phyloP scores from a whole-genome alignment of 1,140 invertebrate genomes.

The Amphibalanus amphitrite region DNA sequence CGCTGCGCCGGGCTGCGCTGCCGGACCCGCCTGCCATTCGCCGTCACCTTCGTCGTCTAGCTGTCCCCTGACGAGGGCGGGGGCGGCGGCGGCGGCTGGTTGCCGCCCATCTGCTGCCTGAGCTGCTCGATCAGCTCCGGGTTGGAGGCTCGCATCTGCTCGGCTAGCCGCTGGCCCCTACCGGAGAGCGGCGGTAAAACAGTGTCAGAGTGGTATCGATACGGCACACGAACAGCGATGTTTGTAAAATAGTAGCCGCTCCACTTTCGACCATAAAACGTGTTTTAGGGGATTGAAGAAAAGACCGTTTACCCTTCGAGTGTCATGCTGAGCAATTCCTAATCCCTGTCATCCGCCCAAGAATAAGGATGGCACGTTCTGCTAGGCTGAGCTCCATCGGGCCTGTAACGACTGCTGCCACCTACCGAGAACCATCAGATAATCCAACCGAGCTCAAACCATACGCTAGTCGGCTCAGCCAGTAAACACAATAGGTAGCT shows the following conservation, averaged over 20 bases:
- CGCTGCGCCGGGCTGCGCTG: too few relatives aligned
- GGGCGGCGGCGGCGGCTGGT: constrained; percentile 9
- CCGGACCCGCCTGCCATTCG: not conserved
- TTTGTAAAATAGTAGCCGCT: not conserved
- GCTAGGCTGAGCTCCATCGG: too few relatives aligned
- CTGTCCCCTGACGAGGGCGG: not conserved
- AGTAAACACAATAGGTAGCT: too few relatives aligned
- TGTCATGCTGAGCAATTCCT: constrained; percentile 13
- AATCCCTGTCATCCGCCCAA: not conserved
- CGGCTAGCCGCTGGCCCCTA: constrained; percentile 46
- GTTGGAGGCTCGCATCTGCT: constrained; percentile 45
- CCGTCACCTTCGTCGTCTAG: not conserved
- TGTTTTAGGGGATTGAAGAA: not conserved
- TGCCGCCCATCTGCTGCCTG: constrained; percentile 29
- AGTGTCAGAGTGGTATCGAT: not conserved
- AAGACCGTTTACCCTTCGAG: constrained; percentile 15
- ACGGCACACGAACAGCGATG: not conserved
- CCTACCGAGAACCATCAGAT: too few relatives aligned
- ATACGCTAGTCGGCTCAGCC: too few relatives aligned
- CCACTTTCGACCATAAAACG: not conserved
- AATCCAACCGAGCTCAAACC: too few relatives aligned
- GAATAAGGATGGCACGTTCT: too few relatives aligned
- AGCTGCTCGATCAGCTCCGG: constrained; percentile 47
- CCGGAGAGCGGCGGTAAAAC: constrained; percentile 19
- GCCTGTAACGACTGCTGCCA: too few relatives aligned